phyloP scores from a whole-genome alignment of 2,113 vertebrate species.

The Catharus fuscescens region DNA sequence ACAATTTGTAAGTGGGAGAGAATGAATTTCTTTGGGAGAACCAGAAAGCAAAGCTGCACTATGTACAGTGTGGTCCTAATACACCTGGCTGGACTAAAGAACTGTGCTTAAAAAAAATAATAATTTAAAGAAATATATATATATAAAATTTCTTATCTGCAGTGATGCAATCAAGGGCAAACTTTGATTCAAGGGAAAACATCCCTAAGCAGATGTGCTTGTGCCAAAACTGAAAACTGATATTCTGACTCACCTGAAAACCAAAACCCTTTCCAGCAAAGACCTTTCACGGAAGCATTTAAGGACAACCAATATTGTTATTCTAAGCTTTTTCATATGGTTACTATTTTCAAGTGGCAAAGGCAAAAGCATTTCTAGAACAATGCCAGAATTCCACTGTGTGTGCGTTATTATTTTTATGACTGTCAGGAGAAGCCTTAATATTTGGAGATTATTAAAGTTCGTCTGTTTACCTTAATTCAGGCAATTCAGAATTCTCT shows the following conservation, averaged over 20 bases:
- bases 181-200: not conserved
- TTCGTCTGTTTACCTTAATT: conserved; percentile 32
- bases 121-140: too few species aligned
- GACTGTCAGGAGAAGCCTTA: not conserved
- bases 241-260: not conserved
- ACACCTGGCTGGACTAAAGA: not conserved
- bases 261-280: not conserved
- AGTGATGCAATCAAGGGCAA: not conserved
- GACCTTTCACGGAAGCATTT: not conserved
- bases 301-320: not conserved
- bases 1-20: conserved; percentile 40
- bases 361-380: not conserved
- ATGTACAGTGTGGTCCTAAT: not conserved
- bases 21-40: conserved; percentile 41
- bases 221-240: conserved; percentile 2
- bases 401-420: not conserved
- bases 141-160: not conserved
- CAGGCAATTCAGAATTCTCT: not conserved
- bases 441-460: not conserved
- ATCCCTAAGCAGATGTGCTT: not conserved
- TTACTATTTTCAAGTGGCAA: not conserved
- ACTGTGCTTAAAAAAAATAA: not conserved
- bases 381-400: not conserved
- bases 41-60: not conserved
- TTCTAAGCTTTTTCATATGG: not conserved